A percentile compares a stretch with the other conserved stretches of the same genome.
Conservation (phyloP, 1,140 invertebrate species). For the Samia ricini region DNA sequence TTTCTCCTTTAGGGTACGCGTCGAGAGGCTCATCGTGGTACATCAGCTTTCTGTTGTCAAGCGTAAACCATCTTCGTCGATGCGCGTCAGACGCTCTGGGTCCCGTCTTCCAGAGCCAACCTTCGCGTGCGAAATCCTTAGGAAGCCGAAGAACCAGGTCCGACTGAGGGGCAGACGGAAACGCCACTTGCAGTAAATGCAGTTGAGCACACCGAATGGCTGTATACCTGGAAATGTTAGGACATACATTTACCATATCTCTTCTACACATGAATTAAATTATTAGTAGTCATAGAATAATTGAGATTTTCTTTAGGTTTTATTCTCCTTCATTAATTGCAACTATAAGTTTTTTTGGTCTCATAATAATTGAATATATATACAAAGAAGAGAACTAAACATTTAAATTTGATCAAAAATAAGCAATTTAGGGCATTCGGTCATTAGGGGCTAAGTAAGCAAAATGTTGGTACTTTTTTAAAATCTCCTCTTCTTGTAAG, state of each 20-base stretch:
- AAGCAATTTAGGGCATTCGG: no score
- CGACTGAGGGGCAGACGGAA: conserved; percentile 86
- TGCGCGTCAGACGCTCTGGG: conserved; percentile 88
- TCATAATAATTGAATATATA: no score
- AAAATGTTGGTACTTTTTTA: no score
- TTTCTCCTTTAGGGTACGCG: conserved; percentile 93
- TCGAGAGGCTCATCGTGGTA: conserved; percentile 92
- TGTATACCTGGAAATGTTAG: conserved; percentile 88
- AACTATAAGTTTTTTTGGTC: no score
- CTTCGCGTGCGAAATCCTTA: conserved; percentile 89
- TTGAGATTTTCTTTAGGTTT: no score
- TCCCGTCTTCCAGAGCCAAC: conserved; percentile 94
- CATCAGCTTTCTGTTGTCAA: conserved; percentile 94
- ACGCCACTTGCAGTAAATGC: conserved; percentile 89
- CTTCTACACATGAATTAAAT: no score
- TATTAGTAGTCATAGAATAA: no score
- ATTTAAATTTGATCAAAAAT: no score
- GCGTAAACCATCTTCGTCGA: conserved; percentile 91
- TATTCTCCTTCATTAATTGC: no score
- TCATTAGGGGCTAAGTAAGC: no score
- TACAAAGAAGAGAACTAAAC: no score
- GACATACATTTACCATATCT: not conserved
- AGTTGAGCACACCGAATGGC: conserved; percentile 92
- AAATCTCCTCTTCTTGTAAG: no score
- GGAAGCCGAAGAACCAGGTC: conserved; percentile 87